Conservation (phyloP, 1,140 invertebrate genomes). For the Lethrus apterus region DNA sequence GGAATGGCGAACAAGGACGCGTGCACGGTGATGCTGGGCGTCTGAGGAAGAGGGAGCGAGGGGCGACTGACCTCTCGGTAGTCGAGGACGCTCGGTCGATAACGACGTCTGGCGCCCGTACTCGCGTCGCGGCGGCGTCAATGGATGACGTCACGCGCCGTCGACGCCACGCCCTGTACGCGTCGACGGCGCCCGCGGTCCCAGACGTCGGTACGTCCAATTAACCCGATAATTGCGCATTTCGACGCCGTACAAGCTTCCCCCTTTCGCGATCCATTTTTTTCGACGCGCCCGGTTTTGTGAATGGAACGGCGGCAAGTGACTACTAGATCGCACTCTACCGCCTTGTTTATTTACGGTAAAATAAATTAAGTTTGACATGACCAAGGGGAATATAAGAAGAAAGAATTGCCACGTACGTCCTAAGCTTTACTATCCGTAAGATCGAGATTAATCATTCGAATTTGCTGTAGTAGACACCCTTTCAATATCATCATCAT, state of each 20-base stretch:
- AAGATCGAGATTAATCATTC: too few species aligned
- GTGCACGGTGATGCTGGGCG: background rate
- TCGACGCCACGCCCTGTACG: constrained; percentile 21
- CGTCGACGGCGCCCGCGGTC: background rate
- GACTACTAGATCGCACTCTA: too few species aligned
- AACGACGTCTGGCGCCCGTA: constrained; percentile 34
- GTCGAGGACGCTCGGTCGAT: constrained; percentile 35
- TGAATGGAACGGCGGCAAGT: too few species aligned
- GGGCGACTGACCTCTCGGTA: constrained; percentile 28
- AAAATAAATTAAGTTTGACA: too few species aligned
- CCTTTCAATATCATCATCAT: too few species aligned
- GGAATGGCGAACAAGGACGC: background rate
- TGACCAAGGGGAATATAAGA: too few species aligned
- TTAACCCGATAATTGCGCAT: constrained; percentile 31
- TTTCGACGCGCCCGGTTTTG: too few species aligned
- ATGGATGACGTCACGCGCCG: constrained; percentile 31
- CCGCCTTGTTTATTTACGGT: too few species aligned
- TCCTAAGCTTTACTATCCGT: too few species aligned
- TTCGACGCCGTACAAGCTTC: constrained; percentile 27
- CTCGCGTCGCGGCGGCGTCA: constrained; percentile 29
- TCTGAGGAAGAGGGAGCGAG: background rate
- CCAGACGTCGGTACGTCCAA: background rate
- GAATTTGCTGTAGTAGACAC: too few species aligned
- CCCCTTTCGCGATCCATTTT: background rate
- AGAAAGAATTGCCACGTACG: too few species aligned